Base-by-base conservation (phyloP, 2,113 vertebrate species). In the Sarotherodon lohbergeri region DNA sequence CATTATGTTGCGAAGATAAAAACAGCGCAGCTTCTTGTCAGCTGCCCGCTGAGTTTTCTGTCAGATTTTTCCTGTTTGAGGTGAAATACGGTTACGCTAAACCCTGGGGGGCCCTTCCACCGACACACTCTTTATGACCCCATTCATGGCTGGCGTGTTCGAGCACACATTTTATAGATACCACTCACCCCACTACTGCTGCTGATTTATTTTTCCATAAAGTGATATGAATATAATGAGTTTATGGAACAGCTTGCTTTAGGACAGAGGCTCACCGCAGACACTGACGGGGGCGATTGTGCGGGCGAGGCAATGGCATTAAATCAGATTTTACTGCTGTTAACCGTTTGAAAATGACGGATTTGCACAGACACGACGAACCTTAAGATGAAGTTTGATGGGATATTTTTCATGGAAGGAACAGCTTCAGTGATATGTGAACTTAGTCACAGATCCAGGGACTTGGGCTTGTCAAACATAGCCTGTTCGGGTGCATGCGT, bases 191-290 rank as follows among this genome's bases (percentile, higher is more conserved):
- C 80, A 55, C 68, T 71, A 66, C 88, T 55, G 86, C 84, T 17
- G 43, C 81, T 88, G 91, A 94, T 93, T 94, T 92, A 93, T 94
- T 85, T 91, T 93, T 90, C 89, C 90, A 92, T 93, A 88, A 91
- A 90, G 89, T 81, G 85, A 82, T 86, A 71, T 84, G 86, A 89
- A 86, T 86, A 84, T 94, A 87, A 93, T 94, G 83, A 88, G 48
- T 94, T 93, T 87, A 93, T 43, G 36, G 85, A 86, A n/a, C 63
- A 8, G 82, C 86, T 90, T 63, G 89, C 86, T 92, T 82, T 50
- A 81, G 80, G 86, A 86, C 88, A 89, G 88, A 90, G 87, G 61
- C 55, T 59, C 66, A 34, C 76, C 68, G 76, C 85, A 86, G 86
- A 43, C 66, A 71, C 39, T 71, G 39, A 27, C 13, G 7, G 39